Conservation (phyloP, 2,888 invertebrate species). For the Lycaena phlaeas region DNA sequence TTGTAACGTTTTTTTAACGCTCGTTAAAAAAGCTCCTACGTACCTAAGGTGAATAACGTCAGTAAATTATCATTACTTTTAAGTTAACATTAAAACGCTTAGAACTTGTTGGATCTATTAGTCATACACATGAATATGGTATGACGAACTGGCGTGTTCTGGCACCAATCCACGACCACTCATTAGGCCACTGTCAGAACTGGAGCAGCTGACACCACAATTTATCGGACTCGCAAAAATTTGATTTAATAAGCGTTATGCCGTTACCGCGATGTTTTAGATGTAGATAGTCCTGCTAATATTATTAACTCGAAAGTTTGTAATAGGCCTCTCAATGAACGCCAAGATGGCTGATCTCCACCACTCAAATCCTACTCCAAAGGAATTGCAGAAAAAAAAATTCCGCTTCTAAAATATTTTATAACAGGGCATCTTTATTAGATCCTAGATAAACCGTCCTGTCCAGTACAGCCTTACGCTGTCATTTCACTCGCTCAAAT, state of each 20-base stretch:
- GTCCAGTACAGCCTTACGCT: too few relatives aligned
- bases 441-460: too few relatives aligned
- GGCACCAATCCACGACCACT: conserved; percentile 17
- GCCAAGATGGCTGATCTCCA: too few relatives aligned
- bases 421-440: too few relatives aligned
- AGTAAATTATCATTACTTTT: neutral
- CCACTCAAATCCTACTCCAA: too few relatives aligned
- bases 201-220: conserved; percentile 12
- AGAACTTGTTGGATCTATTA: neutral
- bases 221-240: conserved; percentile 11
- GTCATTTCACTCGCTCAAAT: too few relatives aligned
- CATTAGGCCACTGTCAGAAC: conserved; percentile 14
- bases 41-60: too few relatives aligned
- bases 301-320: neutral
- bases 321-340: too few relatives aligned
- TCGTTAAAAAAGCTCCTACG: too few relatives aligned
- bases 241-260: neutral
- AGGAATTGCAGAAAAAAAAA: too few relatives aligned
- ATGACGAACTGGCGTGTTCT: conserved; percentile 18
- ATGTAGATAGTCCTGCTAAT: neutral
- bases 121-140: conserved; percentile 14
- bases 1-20: too few relatives aligned
- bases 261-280: neutral
- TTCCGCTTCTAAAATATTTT: too few relatives aligned
- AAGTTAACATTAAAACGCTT: neutral